Conservation (phyloP, 2,113 vertebrate genomes). For the Brachypteracias leptosomus region DNA sequence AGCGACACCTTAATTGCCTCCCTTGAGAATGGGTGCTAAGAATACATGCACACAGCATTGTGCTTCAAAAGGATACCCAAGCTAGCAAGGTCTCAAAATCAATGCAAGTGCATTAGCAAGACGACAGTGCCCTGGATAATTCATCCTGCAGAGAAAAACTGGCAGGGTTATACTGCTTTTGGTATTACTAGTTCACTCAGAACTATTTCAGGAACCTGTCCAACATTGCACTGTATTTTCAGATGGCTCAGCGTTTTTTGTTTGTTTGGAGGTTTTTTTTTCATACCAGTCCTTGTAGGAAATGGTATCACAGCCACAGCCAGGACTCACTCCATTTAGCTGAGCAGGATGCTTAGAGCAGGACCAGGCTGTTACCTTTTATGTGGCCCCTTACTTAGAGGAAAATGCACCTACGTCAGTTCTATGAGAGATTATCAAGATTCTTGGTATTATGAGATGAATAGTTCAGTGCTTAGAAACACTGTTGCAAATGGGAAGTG, state of each 20-base stretch:
- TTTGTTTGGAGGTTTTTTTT: neutral
- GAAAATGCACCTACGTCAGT: neutral
- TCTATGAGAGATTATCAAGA: neutral
- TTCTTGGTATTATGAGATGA: neutral
- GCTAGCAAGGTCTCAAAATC: neutral
- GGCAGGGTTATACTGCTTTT: neutral
- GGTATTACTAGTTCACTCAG: neutral
- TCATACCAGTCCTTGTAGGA: neutral
- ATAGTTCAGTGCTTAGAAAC: neutral
- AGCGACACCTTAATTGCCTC: neutral
- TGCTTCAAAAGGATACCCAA: neutral
- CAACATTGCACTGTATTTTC: neutral
- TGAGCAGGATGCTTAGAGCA: neutral
- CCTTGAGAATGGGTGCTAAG: neutral
- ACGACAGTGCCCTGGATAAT: neutral
- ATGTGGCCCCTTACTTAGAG: neutral
- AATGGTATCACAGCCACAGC: neutral
- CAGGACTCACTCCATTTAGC: neutral
- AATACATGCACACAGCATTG: neutral
- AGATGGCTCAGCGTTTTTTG: neutral
- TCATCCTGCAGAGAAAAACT: conserved; percentile 1
- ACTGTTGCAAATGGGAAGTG: neutral
- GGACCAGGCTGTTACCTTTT: neutral
- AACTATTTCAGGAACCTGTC: neutral
- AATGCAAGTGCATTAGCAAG: neutral